These are phyloP conservation scores for Drosophila jambulina DNA, from an alignment of 1,140 invertebrate genomes.

Conservation along the genomic window DNA sequence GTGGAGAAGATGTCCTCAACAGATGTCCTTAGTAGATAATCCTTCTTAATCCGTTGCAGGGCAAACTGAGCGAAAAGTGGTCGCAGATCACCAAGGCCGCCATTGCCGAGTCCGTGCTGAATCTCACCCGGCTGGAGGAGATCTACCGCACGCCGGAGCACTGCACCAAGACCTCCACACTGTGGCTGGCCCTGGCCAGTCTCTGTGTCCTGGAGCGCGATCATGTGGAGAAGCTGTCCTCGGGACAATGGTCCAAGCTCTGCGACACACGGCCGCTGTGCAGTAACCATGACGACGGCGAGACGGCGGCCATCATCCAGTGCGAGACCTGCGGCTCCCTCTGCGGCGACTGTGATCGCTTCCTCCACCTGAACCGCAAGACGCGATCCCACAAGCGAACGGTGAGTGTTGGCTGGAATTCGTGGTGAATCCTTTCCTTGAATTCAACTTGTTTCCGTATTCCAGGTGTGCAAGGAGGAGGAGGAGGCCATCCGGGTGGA, in stretches of 20 bases:
- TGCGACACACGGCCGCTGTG: constrained; percentile 88
- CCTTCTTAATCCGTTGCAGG: constrained; percentile 86
- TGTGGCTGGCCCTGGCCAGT: constrained; percentile 97
- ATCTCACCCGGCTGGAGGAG: constrained; percentile 93
- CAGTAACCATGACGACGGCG: constrained; percentile 98
- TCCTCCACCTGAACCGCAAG: constrained; percentile 95
- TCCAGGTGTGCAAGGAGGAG: constrained; percentile 94
- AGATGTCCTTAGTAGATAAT: not conserved
- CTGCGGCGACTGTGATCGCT: constrained; percentile 97
- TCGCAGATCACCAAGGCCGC: constrained; percentile 94
- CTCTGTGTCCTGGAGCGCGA: constrained; percentile 96
- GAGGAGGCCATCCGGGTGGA: constrained; percentile 97
- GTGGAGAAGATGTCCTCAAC: constrained; percentile 56
- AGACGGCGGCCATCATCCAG: constrained; percentile 96
- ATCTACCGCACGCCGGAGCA: constrained; percentile 89
- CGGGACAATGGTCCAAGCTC: constrained; percentile 88
- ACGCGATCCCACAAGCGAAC: constrained; percentile 95
- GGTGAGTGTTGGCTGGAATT: constrained; percentile 79
- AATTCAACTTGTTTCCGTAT: not conserved
- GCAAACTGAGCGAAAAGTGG: constrained; percentile 94
- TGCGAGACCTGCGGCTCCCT: constrained; percentile 96
- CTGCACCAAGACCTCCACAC: constrained; percentile 92
- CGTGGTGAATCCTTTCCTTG: rapidly evolving
- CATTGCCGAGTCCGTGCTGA: constrained; percentile 95
- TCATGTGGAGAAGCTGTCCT: constrained; percentile 94